Evolutionary conservation across 2,113 vertebrate species (phyloP), one percentile per base, ranked within the genome.

Genomic region (Heptranchias perlo): DNA sequence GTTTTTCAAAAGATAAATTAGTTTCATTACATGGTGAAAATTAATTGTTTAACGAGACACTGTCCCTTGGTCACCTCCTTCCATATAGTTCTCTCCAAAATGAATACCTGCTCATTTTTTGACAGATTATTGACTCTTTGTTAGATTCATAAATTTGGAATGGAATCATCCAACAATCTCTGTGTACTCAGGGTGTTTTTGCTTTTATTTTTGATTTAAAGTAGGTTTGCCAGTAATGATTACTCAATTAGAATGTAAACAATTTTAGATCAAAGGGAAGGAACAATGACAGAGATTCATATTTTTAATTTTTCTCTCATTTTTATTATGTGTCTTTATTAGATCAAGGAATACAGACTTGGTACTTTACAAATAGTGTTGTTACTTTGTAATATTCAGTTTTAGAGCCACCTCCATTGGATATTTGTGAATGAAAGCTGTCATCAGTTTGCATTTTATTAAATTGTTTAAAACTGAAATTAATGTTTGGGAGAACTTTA

Each of bases 31-130:
- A 39, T 64, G 89, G n/a, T 61, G 39, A n/a, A n/a, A n/a, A 39
- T 23, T 35, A 13, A 89, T 89, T 89, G 52, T 62, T 93, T 93
- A 93, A 93, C 64, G 64, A 95, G 64, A 95, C 93, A 95, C 64
- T 31, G 28, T 95, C 64, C 93, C 93, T 67, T 65, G 64, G 93
- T 67, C 64, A 94, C 62, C 62, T 91, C 87, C 87, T 94, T 65
- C 64, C 65, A 49, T 69, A 28, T 69, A 16, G 44, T 69, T 95
- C 28, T 95, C 65, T 52, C 64, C 5, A 69, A 69, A 69, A 69
- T 69, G 39, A 47, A 52, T 6, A 64, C 16, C 89, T 69, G 18
- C 61, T 65, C 35, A 65, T 23, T 95, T 28, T 69, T 35, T 69
- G 44, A 47, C 31, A 49, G 39, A 95, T 52, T 73, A 52, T 67